These are phyloP conservation scores for Malachius bipustulatus DNA, from an alignment of 2,888 invertebrate species.

Conservation along the genomic window DNA sequence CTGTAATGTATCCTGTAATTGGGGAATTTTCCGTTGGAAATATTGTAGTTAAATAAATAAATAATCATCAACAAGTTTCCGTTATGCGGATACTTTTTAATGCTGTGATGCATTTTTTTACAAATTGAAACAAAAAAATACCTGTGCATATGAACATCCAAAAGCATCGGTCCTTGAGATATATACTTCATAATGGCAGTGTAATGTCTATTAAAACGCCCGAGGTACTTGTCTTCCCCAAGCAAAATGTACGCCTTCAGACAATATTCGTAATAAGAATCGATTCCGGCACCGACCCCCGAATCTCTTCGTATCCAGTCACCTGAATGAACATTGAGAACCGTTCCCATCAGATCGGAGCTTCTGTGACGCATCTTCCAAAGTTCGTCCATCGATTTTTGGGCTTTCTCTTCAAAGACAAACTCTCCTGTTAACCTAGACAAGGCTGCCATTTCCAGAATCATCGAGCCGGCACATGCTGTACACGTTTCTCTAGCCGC, in stretches of 20 bases:
- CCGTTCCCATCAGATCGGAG: constrained; percentile 92
- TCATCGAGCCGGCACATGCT: constrained; percentile 96
- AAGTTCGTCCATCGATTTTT: constrained; percentile 89
- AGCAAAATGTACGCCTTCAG: constrained; percentile 94
- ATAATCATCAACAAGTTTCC: too few relatives aligned
- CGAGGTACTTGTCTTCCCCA: constrained; percentile 85
- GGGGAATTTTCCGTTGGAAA: too few relatives aligned
- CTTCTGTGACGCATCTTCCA: constrained; percentile 89
- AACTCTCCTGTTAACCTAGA: constrained; percentile 86
- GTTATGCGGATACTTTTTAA: too few relatives aligned
- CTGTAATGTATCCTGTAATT: too few relatives aligned
- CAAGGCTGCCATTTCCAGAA: constrained; percentile 93
- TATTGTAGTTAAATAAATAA: too few relatives aligned
- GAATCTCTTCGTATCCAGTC: constrained; percentile 96
- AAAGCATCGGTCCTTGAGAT: constrained; percentile 85
- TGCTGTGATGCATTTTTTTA: not conserved
- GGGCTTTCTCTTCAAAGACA: constrained; percentile 88
- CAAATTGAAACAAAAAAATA: constrained; percentile 18
- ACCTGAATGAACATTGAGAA: constrained; percentile 93
- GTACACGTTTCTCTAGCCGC: constrained; percentile 88
- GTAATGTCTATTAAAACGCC: constrained; percentile 91
- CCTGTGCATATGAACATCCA: constrained; percentile 83
- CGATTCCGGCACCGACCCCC: constrained; percentile 97
- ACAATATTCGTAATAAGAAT: constrained; percentile 97
- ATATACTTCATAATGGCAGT: constrained; percentile 95